Base-by-base conservation (phyloP, 2,797 vertebrate genomes). In the Diceros bicornis region DNA sequence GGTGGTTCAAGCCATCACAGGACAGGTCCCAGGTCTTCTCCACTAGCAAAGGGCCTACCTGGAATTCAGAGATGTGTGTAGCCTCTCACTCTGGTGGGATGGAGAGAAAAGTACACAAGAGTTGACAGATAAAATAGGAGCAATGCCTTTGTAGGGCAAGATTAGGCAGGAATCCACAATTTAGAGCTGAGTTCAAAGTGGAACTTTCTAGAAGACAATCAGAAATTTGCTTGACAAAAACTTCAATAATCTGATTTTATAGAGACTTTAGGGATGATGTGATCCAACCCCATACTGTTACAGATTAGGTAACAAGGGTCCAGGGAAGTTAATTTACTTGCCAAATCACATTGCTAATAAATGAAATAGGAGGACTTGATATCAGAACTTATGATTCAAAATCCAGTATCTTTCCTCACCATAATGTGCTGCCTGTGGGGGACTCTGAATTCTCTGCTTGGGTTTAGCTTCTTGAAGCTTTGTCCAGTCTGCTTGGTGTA, bases 151-250 rank as follows among this genome's bases (percentile, higher is more conserved):
- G 25, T 18, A 82, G 59, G 27, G 7, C 12, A 82, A 85, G 71
- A 86, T n/a, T 27, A 95, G n/a, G 13, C 27, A 71, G 37, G 21
- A 89, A 81, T 92, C 78, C 71, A 13, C 32, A 86, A 64, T 47
- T 52, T 50, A n/a, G 47, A 94, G 66, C 44, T 74, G 44, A 92
- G 59, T 89, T 74, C 92, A 83, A 57, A 92, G 25, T 55, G 34
- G 57, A 85, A 91, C 20, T 78, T 96, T 90, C 25, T 37, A 79
- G 81, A 91, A 9, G 84, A 82, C 69, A 93, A 52, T 77, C 82
- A 96, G 52, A 69, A 37, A 71, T 91, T 86, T 10, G 23, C 84
- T 92, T 92, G 72, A 92, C 47, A 96, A 89, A 81, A 37, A 95
- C 93, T 86, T 82, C 57, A 83, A 61, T 79, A 83, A 85, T 83